A percentile compares a stretch with the other conserved stretches of the same genome.
Evolutionary conservation across 1,140 invertebrate genomes (phyloP).

Genomic region (Drosophila parabipectinata): DNA sequence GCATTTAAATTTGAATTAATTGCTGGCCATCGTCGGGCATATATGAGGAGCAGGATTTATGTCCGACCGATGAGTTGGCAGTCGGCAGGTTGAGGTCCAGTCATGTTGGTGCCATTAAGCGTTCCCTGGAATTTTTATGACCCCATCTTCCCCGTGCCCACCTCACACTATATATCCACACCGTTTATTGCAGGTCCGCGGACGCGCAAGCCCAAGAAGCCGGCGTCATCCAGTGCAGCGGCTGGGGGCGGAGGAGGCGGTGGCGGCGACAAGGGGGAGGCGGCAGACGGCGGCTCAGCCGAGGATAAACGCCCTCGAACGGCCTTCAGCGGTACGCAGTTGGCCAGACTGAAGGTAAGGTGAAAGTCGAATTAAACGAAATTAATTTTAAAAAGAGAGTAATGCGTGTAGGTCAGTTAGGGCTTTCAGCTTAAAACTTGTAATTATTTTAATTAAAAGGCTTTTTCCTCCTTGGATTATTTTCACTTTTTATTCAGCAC

Average conservation of each 20-base stretch:
- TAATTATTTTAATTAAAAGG: neutral
- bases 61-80: slow-evolving; percentile 62
- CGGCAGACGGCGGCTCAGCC: slow-evolving; percentile 67
- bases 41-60: slow-evolving; percentile 77
- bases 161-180: neutral
- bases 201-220: slow-evolving; percentile 92
- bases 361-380: neutral
- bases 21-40: slow-evolving; percentile 51
- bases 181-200: slow-evolving; percentile 90
- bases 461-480: neutral
- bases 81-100: slow-evolving; percentile 45
- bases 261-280: slow-evolving; percentile 60
- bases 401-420: neutral
- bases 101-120: slow-evolving; percentile 74
- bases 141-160: slow-evolving; percentile 26
- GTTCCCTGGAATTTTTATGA: slow-evolving; percentile 81
- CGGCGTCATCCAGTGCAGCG: slow-evolving; percentile 82
- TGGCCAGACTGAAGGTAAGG: slow-evolving; percentile 92
- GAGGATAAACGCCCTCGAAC: slow-evolving; percentile 98
- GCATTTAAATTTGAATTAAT: slow-evolving; percentile 83
- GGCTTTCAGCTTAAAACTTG: neutral
- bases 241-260: slow-evolving; percentile 28
- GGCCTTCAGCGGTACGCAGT: slow-evolving; percentile 97
- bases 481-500: slow-evolving; percentile 76
- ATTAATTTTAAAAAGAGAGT: neutral